Base-by-base conservation (phyloP, 2,888 invertebrate species). In the Drosophila emarginata region DNA sequence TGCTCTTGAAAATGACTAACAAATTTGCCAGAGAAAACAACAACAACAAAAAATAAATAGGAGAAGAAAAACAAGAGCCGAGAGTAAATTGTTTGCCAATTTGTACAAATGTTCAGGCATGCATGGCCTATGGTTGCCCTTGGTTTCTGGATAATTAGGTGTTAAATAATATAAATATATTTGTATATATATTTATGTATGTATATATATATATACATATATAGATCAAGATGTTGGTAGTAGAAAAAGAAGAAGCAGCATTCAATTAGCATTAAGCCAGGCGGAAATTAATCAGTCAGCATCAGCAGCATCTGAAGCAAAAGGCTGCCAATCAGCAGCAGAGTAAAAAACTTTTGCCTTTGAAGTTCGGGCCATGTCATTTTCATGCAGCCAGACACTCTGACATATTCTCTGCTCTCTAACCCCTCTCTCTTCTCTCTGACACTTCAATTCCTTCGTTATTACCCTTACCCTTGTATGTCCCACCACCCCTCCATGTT, bases 361-460 rank as follows among this genome's bases (percentile, higher is more conserved):
- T 81, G 77, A 83, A 78, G 80, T 83, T 67, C 45, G 64, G 60
- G 60, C 64, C 64, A 71, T 80, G 76, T 75, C 72, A 72, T 67
- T 77, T 64, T 61, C 71, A 69, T 72, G 65, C 65, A 77, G 45
- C 53, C 12, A 18, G 23, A 68, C 52, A 67, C 68, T 32, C 52
- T 21, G 62, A 45, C 63, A 74, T 56, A 51, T 53, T 64, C 28
- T 45, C 66, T 45, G 40, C 15, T 23, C 32, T 23, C 23, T 40
- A 23, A n/a, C 23, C 28, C 3, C 45, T 45, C 58, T 28, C n/a
- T 12, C 64, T 56, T 28, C 32, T 54, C 32, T 15, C 50, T 15
- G 32, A 57, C 54, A 36, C 51, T 60, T 40, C 45, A 37, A 15
- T 61, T 45, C 21, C 18, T 21, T 45, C 40, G 18, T 45, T 18